phyloP scores from a whole-genome alignment of 2,113 vertebrate genomes.

The Macrotis lagotis region DNA sequence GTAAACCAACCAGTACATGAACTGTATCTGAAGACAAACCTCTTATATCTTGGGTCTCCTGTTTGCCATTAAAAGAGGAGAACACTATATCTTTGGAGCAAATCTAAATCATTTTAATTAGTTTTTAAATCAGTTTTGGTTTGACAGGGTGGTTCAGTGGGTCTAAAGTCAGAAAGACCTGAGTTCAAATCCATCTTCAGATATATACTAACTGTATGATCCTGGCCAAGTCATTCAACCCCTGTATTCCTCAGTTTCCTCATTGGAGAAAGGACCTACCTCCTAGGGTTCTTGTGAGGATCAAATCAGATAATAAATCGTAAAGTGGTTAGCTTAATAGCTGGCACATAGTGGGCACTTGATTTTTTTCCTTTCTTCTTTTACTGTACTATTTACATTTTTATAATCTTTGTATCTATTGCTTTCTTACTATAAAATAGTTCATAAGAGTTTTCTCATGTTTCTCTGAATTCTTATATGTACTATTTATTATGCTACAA shows the following conservation, averaged over 20 bases:
- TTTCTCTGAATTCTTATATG: not conserved
- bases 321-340: not conserved
- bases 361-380: not conserved
- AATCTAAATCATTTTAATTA: not conserved
- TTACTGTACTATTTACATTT: not conserved
- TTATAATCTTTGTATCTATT: not conserved
- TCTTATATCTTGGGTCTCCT: not conserved
- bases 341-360: not conserved
- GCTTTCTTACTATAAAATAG: not conserved
- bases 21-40: not conserved
- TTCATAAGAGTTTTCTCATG: not conserved
- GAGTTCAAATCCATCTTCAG: not conserved
- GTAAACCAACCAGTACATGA: not conserved
- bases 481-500: not conserved
- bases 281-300: not conserved
- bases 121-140: not conserved
- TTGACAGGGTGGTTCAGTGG: not conserved
- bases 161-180: not conserved
- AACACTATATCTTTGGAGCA: not conserved
- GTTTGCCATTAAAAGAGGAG: not conserved
- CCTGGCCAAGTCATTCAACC: not conserved
- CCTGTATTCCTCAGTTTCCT: not conserved
- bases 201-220: not conserved
- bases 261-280: not conserved
- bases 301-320: not conserved